Base-by-base conservation (phyloP, 1,140 invertebrate species). In the Meloidogyne exigua region DNA sequence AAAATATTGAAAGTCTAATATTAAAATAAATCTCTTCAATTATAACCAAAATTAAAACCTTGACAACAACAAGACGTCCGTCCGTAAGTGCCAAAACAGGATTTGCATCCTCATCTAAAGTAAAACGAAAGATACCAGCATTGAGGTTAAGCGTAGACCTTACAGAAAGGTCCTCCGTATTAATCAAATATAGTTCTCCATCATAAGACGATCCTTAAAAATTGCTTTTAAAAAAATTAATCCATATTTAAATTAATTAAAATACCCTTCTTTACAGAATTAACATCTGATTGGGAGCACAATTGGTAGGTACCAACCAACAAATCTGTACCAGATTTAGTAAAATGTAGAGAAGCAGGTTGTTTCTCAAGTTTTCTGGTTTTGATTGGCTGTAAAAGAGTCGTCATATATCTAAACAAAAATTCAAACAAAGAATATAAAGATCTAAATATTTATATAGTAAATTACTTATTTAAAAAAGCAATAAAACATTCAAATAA, bases 341-440 rank as follows among this genome's bases (percentile, higher is more conserved):
- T 7, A n/a, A 57, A 39, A n/a, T 68, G 32, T 21, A 28, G n/a
- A 42, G 67, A 68, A 42, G 67, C 67, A 32, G 67, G 67, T 39
- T 4, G 39, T 36, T 67, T 67, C 23, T 39, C 21, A 32, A 68
- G n/a, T 21, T 57, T 57, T 57, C 18, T 57, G 2, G 44, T 49
- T 2, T 32, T 32, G 2, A 32, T 3, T 9, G 36, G 0, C 9
- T 7, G 36, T 10, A 39, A 39, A 39, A 39, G 36, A 39, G 9
- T 9, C 7, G 9, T 9, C 7, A 57, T n/a, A 57, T 4, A n/a
- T 57, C 13, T 57, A 18, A 57, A 57, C 18, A n/a, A 57, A 21
- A 57, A n/a, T 1, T 15, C 1, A 4, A n/a, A 7, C 5, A n/a
- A 57, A 57, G 21, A 21, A n/a, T 57, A 0, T 9, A 57, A n/a